Evolutionary conservation across 2,113 vertebrate species (phyloP), one percentile per base, ranked within the genome.

Genomic region (Hippocampus zosterae): DNA sequence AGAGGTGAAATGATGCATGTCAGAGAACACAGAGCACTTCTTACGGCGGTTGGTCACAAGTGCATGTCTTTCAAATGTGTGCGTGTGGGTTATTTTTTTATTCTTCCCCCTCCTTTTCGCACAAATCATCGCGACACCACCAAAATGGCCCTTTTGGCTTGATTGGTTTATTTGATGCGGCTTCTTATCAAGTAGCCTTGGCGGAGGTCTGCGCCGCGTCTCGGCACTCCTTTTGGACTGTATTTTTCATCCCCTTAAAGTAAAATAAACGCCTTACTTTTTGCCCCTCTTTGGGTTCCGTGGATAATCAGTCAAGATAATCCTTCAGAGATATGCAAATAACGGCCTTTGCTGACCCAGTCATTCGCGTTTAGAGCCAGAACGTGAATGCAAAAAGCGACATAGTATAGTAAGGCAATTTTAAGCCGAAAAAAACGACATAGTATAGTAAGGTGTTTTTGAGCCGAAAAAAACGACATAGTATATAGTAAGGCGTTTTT

Each of bases 141-240:
- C 44, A 62, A 74, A 81, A 46, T 0, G 46, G 25, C 56, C 50
- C 57, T 11, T 72, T 74, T 52, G 9, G 27, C 57, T 73, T 53
- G 52, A 53, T 65, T 69, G 74, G 23, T 60, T 57, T 83, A 10
- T 75, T 75, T 77, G 71, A 81, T 81, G 72, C 68, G 57, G 74
- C 69, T 72, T 66, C 72, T 72, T 65, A 75, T 62, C 55, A 0
- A 21, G 15, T 69, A 8, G 52, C 21, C 8, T 53, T 53, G 19
- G 52, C 52, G 0, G 21, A 53, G 52, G 52, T 53, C 52, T n/a
- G 52, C 8, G 21, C 52, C n/a, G 19, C 19, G 9, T n/a, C 19
- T 9, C 19, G 8, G 19, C 48, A 50, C 48, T 52, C 6, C 6
- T 52, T 19, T 52, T 52, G 7, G n/a, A 52, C 19, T 53, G 52